Conservation (phyloP, 2,888 invertebrate species). For the Cryptocheilus praepositus region DNA sequence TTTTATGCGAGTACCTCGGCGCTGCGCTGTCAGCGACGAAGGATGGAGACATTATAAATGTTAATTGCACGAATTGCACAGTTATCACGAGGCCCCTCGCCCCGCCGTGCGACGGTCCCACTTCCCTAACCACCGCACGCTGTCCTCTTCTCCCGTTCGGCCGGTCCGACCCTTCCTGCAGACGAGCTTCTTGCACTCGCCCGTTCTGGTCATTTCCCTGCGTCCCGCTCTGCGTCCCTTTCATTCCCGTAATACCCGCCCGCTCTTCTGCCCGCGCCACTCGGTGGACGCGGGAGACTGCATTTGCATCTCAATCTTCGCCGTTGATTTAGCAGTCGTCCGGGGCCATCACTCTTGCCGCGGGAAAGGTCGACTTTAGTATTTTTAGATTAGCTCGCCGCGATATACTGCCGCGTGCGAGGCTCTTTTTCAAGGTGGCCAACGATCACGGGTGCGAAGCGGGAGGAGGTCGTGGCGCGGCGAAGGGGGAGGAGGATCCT, state of each 20-base stretch:
- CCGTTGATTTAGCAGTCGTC: slow-evolving; percentile 64
- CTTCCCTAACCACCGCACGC: slow-evolving; percentile 19
- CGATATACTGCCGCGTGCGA: slow-evolving; percentile 50
- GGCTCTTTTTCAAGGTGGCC: slow-evolving; percentile 52
- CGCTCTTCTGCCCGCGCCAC: slow-evolving; percentile 23
- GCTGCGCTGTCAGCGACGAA: slow-evolving; percentile 46
- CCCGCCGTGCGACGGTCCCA: slow-evolving; percentile 30
- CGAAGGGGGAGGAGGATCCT: slow-evolving; percentile 10
- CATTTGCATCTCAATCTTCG: slow-evolving; percentile 70
- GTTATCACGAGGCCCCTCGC: slow-evolving; percentile 56
- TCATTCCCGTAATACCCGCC: slow-evolving; percentile 6
- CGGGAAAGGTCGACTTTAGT: slow-evolving; percentile 57
- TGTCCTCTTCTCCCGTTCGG: background rate
- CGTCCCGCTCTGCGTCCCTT: slow-evolving; percentile 13
- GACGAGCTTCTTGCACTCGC: slow-evolving; percentile 1
- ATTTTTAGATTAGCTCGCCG: slow-evolving; percentile 62
- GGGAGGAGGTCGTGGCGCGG: slow-evolving; percentile 12
- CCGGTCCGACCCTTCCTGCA: slow-evolving; percentile 6
- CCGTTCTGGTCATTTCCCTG: slow-evolving; percentile 5
- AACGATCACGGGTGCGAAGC: slow-evolving; percentile 22
- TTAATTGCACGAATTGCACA: slow-evolving; percentile 69
- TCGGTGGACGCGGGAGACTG: slow-evolving; percentile 36
- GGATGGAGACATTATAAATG: slow-evolving; percentile 70
- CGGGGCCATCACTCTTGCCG: slow-evolving; percentile 56
- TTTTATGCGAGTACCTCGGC: slow-evolving; percentile 47